These are phyloP conservation scores for Luidia sarsii DNA, from an alignment of 53 echinoderm and acorn worm genomes.

Conservation along the genomic window DNA sequence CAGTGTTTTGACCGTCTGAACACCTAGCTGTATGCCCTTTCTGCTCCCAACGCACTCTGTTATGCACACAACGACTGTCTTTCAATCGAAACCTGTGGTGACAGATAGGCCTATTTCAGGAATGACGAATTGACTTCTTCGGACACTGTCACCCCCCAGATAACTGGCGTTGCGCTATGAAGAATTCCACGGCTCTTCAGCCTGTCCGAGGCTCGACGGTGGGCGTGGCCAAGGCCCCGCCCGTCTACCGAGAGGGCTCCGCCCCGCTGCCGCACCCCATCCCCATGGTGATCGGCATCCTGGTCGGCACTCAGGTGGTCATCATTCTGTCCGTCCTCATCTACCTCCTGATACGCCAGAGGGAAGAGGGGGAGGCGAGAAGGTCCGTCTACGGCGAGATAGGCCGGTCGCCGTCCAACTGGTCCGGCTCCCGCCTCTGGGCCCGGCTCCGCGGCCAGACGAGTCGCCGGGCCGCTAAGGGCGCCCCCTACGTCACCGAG, in stretches of 20 bases:
- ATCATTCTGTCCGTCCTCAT: slow-evolving; percentile 29
- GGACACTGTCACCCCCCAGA: too few relatives aligned
- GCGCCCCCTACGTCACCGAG: not conserved
- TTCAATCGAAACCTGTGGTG: too few relatives aligned
- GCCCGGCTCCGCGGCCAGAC: not conserved
- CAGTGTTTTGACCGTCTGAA: too few relatives aligned
- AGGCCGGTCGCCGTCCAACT: not conserved
- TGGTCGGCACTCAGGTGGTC: slow-evolving; percentile 28
- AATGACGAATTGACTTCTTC: too few relatives aligned
- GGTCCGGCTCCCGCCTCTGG: slow-evolving; percentile 1
- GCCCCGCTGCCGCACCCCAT: slow-evolving; percentile 25
- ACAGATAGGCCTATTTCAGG: too few relatives aligned
- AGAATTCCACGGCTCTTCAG: not conserved
- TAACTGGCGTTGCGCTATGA: too few relatives aligned
- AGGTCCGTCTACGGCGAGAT: slow-evolving; percentile 13
- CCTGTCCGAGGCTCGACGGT: too few relatives aligned
- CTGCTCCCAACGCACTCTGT: too few relatives aligned
- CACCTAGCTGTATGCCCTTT: too few relatives aligned
- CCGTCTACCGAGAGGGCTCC: not conserved
- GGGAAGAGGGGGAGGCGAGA: not conserved
- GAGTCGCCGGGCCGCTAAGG: not conserved
- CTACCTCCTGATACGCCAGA: slow-evolving; percentile 11
- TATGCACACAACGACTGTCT: too few relatives aligned
- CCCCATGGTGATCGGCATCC: slow-evolving; percentile 25
- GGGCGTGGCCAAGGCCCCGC: too few relatives aligned